Evolutionary conservation across 2,113 vertebrate species (phyloP), one percentile per base, ranked within the genome.

Genomic region (Ameiurus melas): DNA sequence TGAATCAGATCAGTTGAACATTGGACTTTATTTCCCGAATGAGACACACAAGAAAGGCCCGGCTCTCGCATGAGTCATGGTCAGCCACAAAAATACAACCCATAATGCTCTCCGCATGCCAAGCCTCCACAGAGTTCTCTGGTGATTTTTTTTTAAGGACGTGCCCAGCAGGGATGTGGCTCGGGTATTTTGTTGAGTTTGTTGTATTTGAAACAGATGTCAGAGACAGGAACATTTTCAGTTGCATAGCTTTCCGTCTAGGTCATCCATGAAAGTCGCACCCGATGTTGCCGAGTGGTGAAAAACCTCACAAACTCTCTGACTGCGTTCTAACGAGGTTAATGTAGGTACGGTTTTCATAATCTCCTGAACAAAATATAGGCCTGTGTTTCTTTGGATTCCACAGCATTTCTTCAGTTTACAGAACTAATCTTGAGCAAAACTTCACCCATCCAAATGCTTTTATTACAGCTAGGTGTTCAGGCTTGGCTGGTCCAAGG

Each of bases 171-270:
- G 30, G 85, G 83, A 57, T 47, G 81, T 75, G 66, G 66, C 77
- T 82, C 60, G 64, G 43, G 25, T 58, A 82, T 83, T 12, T 53
- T 53, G 1, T 51, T 73, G 33, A 81, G 68, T 53, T 70, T 2
- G 36, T 85, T 83, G 75, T 84, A 91, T 89, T 91, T 51, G 71
- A 86, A 86, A 47, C 88, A 91, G 86, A 91, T 91, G 90, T 88
- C 78, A 20, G 8, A 73, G 53, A 80, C 85, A 71, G 36, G 19
- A 79, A 81, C n/a, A 60, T 2, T 60, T 85, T 73, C 84, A 19
- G 51, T 83, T 62, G 6, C 85, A 83, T 91, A 88, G 70, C 62
- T 88, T 84, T 86, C 33, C n/a, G 70, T 86, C 66, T 83, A 89
- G 51, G n/a, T 85, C 88, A 89, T 89, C 43, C 13, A 55, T 55